These are phyloP conservation scores for Leptopilina clavipes DNA, from an alignment of 1,140 invertebrate genomes.

Conservation along the genomic window DNA sequence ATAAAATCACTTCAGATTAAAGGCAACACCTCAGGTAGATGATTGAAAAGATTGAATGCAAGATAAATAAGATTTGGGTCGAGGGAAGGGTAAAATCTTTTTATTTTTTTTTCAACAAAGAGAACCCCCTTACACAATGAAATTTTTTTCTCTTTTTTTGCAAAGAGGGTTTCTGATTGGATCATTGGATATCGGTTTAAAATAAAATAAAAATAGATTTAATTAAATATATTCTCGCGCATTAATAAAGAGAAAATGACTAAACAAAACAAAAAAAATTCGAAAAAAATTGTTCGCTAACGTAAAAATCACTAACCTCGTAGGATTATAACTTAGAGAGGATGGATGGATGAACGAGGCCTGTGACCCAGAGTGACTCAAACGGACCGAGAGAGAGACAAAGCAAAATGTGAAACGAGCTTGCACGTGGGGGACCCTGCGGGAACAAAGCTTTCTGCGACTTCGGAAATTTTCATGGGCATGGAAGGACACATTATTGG, in stretches of 20 bases:
- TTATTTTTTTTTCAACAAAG: neutral
- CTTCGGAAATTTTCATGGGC: constrained; percentile 48
- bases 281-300: constrained; percentile 41
- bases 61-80: constrained; percentile 29
- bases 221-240: constrained; percentile 30
- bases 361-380: constrained; percentile 50
- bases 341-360: constrained; percentile 62
- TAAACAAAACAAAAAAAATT: neutral
- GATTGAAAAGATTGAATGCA: constrained; percentile 7
- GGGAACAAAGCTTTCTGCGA: constrained; percentile 49
- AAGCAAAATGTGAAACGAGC: constrained; percentile 43
- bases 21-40: constrained; percentile 22
- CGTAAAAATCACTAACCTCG: constrained; percentile 63
- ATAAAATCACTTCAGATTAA: neutral
- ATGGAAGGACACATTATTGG: constrained; percentile 36
- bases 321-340: constrained; percentile 71
- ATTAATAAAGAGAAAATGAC: neutral
- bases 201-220: neutral
- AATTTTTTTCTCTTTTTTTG: neutral
- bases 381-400: constrained; percentile 54
- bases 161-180: neutral
- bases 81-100: constrained; percentile 9
- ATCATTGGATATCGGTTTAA: constrained; percentile 30
- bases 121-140: constrained; percentile 20
- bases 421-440: constrained; percentile 56